Evolutionary conservation across 2,113 vertebrate genomes (phyloP), one percentile per base, ranked within the genome.

Genomic region (Narcine bancroftii): DNA sequence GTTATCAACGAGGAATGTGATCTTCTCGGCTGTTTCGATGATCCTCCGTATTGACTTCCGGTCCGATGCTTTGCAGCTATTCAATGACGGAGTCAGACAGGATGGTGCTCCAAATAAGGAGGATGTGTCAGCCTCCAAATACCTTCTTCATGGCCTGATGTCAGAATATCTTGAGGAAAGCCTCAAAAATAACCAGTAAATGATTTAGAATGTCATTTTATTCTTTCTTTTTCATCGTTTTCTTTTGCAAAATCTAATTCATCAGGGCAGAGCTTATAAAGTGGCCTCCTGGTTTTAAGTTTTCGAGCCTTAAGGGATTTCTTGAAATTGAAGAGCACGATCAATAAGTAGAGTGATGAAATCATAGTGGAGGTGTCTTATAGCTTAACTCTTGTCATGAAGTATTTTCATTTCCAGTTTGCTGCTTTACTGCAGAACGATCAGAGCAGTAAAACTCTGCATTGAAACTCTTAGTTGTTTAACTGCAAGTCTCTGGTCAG

Each of bases 401-500:
- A 69, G 24, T 33, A 69, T 45, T 7, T 71, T 13, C 81, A 36
- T 60, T 87, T 87, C 33, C 6, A 87, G 21, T 60, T 87, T 63
- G 15, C 53, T 60, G 81, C 15, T 9, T n/a, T 87, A 87, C 36
- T 87, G 33, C 6, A 6, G n/a, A 60, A 63, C 36, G 81, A 87
- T 60, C 63, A 47, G 81, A 36, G 39, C 26, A 26, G 65, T 71
- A 47, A 71, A 91, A 91, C 24, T 63, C 53, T 33, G 89, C 39
- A 45, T 66, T 45, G 7, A 45, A 91, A 26, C 63, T 69, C 89
- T 66, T 66, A 69, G 63, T n/a, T 69, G 39, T 69, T 45, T 45
- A 69, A 91, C 39, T 91, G 89, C 89, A 91, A 63, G 39, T 91
- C 63, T 47, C 89, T 91, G 65, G 36, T 45, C 26, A 91, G 65